Conservation (phyloP, 2,113 vertebrate genomes). For the Jaculus jaculus region DNA sequence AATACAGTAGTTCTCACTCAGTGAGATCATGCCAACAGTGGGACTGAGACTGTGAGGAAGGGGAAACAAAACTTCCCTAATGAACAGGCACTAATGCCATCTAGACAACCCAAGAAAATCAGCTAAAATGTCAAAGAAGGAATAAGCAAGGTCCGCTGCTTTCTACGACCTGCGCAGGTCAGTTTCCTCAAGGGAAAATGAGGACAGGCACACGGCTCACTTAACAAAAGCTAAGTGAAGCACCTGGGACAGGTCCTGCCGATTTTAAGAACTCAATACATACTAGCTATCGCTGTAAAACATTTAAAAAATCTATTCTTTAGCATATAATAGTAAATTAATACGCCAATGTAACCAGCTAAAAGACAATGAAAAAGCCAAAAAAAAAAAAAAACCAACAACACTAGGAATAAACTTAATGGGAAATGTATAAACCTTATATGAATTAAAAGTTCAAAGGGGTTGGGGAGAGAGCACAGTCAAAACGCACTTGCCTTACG, state of each 20-base stretch:
- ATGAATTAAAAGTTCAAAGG: background rate
- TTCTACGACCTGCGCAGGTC: background rate
- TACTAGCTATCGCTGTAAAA: background rate
- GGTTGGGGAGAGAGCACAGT: no score
- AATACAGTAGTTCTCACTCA: background rate
- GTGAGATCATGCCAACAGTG: background rate
- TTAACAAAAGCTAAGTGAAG: background rate
- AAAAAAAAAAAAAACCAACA: background rate
- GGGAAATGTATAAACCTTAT: background rate
- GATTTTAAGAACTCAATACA: constrained; percentile 3
- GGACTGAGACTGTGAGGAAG: background rate
- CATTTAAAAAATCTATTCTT: background rate
- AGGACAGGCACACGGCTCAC: background rate
- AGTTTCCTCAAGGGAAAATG: background rate
- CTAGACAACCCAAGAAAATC: background rate
- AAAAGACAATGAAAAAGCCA: background rate
- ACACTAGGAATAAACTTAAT: background rate
- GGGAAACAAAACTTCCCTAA: background rate
- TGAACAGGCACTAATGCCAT: background rate
- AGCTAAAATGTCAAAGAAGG: background rate
- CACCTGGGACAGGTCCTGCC: background rate
- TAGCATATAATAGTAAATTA: background rate
- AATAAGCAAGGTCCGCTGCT: background rate
- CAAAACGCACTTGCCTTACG: no score
- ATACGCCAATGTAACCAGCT: background rate